Base-by-base conservation (phyloP, 2,797 vertebrate genomes). In the Myotis pilosus region DNA sequence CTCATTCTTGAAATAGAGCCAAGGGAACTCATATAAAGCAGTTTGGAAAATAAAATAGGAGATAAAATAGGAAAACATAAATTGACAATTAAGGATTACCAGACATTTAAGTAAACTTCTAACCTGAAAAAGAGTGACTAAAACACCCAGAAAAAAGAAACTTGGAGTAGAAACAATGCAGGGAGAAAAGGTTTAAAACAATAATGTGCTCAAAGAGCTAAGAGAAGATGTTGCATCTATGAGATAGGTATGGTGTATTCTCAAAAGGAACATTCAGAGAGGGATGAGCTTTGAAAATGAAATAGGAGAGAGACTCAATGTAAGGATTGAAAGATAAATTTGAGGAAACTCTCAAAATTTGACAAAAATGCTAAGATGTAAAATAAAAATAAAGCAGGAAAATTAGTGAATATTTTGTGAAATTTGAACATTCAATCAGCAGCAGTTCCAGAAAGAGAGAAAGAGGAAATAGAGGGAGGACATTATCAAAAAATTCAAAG, bases 111-210 rank as follows among this genome's bases (percentile, higher is more conserved):
- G 25, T 76, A 69, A 80, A 53, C 20, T 80, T 92, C 76, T 74
- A 74, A 79, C 28, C 17, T 36, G 51, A 80, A 79, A 74, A 38
- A 81, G 71, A 72, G 23, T 44, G 7, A 79, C 33, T 57, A 8
- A 90, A 86, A 30, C 69, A 82, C 74, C 8, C 16, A 91, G 72
- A 74, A 66, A 84, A 87, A 93, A 33, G 49, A 53, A 92, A 62
- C 6, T 11, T 41, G 44, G 36, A 22, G 19, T 75, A 62, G 44
- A 68, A 60, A 71, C 22, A 47, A 22, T 6, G 23, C 36, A 55
- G 36, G 64, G 41, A 55, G 9, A 74, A 92, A 69, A 6, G 13
- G 30, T 86, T 80, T 66, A 41, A 78, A 75, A 55, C 22, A 75
- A 23, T 2, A 47, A 62, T 12, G 22, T 84, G 38, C 20, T 86